Conservation (phyloP, 2,113 vertebrate genomes). For the Psilopogon haemacephalus region DNA sequence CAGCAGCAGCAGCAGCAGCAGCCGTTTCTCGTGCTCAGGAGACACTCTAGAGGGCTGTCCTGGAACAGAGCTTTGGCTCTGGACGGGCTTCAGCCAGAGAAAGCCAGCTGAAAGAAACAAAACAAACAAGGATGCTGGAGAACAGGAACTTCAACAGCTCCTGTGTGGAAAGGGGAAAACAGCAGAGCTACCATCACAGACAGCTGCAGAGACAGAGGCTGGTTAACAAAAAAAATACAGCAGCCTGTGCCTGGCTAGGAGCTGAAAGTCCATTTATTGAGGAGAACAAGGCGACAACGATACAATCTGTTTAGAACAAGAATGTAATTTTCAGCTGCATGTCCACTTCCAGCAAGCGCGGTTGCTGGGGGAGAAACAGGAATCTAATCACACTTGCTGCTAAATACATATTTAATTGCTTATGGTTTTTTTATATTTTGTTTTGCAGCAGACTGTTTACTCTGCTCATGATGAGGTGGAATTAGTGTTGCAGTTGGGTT, state of each 20-base stretch:
- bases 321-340: slow-evolving; percentile 55
- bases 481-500: slow-evolving; percentile 20
- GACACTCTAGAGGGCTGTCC: slow-evolving; percentile 31
- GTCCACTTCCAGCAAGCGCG: slow-evolving; percentile 68
- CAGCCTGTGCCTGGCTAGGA: slow-evolving; percentile 24
- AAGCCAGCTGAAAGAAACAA: slow-evolving; percentile 9
- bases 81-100: not conserved
- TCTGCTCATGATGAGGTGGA: slow-evolving; percentile 63
- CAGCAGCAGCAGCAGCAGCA: slow-evolving; percentile 18
- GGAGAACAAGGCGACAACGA: slow-evolving; percentile 34
- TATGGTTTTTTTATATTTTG: slow-evolving; percentile 79
- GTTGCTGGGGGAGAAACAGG: slow-evolving; percentile 62
- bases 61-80: not conserved
- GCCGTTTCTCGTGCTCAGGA: slow-evolving; percentile 10
- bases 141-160: not conserved
- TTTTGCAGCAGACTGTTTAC: slow-evolving; percentile 77
- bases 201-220: slow-evolving; percentile 12
- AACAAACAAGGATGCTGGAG: not conserved
- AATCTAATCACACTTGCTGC: slow-evolving; percentile 74
- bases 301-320: slow-evolving; percentile 66
- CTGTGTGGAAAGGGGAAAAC: not conserved
- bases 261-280: slow-evolving; percentile 61
- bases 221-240: slow-evolving; percentile 19
- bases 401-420: slow-evolving; percentile 83
- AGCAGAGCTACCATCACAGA: slow-evolving; percentile 24